phyloP scores from a whole-genome alignment of 2,888 invertebrate genomes.

The Torymus tubicola region DNA sequence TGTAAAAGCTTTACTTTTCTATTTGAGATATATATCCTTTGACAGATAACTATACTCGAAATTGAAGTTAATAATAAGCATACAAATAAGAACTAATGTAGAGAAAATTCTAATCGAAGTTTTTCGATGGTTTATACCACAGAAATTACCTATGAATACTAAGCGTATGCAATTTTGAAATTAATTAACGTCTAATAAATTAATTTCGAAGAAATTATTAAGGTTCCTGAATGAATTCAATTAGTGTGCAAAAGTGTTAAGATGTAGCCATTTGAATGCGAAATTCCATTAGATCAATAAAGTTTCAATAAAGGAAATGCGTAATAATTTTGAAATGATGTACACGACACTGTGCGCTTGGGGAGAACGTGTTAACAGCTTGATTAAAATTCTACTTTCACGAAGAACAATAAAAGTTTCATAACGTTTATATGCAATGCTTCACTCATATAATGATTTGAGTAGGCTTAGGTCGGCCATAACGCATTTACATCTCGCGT shows the following conservation, averaged over 20 bases:
- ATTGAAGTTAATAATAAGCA: too few species aligned
- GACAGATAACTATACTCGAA: too few species aligned
- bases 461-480: slow-evolving; percentile 19
- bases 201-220: background rate
- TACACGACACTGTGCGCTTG: background rate
- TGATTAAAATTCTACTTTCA: slow-evolving; percentile 46
- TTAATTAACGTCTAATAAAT: background rate
- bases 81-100: too few species aligned
- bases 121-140: too few species aligned
- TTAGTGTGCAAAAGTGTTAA: slow-evolving; percentile 1
- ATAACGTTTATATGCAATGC: slow-evolving; percentile 17
- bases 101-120: too few species aligned
- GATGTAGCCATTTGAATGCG: background rate
- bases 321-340: slow-evolving; percentile 15
- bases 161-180: background rate
- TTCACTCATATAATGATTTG: slow-evolving; percentile 15
- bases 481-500: background rate
- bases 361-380: slow-evolving; percentile 36
- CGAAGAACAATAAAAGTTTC: slow-evolving; percentile 45
- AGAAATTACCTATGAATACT: too few species aligned
- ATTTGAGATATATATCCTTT: too few species aligned
- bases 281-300: slow-evolving; percentile 4
- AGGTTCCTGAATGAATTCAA: background rate
- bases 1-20: too few species aligned
- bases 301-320: slow-evolving; percentile 16